phyloP scores from a whole-genome alignment of 1,140 invertebrate genomes.

The Daktulosphaira vitifoliae region DNA sequence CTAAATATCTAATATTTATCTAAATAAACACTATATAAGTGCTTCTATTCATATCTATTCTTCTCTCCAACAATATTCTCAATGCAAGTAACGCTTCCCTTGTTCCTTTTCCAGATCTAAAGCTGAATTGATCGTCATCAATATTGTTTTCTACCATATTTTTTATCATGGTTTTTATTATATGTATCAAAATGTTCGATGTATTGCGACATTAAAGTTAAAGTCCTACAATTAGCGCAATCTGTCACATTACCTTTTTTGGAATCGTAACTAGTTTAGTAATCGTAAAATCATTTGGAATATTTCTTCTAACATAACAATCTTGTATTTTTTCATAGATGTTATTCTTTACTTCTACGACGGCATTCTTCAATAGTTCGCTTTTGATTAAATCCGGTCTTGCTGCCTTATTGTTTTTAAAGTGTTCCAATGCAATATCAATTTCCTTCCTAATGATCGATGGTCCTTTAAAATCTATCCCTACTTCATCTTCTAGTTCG shows the following conservation, averaged over 20 bases:
- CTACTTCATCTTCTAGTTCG: slow-evolving; percentile 3
- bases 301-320: not conserved
- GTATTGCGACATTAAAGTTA: slow-evolving; percentile 13
- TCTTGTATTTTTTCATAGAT: slow-evolving; percentile 5
- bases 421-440: not conserved
- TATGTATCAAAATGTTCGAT: slow-evolving; percentile 1
- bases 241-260: slow-evolving; percentile 9
- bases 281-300: slow-evolving; percentile 7
- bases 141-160: slow-evolving; percentile 5
- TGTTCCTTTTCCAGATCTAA: slow-evolving; percentile 8
- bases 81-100: not conserved
- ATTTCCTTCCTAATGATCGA: slow-evolving; percentile 5
- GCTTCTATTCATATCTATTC: slow-evolving; percentile 1
- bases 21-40: not conserved
- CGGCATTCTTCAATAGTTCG: not conserved
- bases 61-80: slow-evolving; percentile 7
- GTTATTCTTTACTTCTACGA: not conserved
- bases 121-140: slow-evolving; percentile 7
- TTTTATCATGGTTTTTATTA: slow-evolving; percentile 10
- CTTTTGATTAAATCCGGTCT: not conserved
- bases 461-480: slow-evolving; percentile 4
- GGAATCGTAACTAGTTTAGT: slow-evolving; percentile 1
- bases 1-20: not conserved
- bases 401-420: slow-evolving; percentile 8
- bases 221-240: slow-evolving; percentile 12